phyloP scores from a whole-genome alignment of 2,888 invertebrate genomes.

The Graphium colonna region DNA sequence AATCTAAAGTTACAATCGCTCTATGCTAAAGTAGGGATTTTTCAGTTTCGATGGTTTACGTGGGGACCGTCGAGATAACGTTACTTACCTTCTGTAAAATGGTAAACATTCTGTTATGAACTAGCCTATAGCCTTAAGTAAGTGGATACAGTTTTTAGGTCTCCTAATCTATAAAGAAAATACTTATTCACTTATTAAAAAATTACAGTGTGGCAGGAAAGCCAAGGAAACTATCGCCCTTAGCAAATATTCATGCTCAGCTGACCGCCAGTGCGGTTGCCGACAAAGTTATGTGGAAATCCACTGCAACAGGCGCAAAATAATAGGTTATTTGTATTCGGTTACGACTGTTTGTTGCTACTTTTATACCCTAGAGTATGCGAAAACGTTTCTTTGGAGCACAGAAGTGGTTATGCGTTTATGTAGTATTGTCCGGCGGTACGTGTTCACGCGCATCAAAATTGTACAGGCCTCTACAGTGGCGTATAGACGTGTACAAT shows the following conservation, averaged over 20 bases:
- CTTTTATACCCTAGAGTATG: constrained; percentile 46
- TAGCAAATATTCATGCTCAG: not conserved
- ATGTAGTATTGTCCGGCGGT: constrained; percentile 62
- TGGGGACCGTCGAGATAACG: too few relatives aligned
- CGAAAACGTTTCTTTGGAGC: constrained; percentile 53
- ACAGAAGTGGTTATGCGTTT: constrained; percentile 56
- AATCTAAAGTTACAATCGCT: too few relatives aligned
- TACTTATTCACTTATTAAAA: too few relatives aligned
- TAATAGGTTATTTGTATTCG: constrained; percentile 45
- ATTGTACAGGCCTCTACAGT: too few relatives aligned
- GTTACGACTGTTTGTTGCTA: constrained; percentile 63
- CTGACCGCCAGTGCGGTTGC: not conserved
- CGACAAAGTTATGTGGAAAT: constrained; percentile 41
- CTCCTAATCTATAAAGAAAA: too few relatives aligned
- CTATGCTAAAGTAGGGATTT: too few relatives aligned
- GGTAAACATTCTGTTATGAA: too few relatives aligned
- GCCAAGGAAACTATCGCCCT: not conserved
- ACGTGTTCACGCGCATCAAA: constrained; percentile 54
- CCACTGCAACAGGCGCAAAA: constrained; percentile 35
- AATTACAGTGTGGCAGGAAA: not conserved
- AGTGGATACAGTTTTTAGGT: too few relatives aligned
- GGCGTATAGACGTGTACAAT: too few relatives aligned
- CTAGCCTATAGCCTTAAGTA: too few relatives aligned
- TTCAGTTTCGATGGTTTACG: too few relatives aligned
- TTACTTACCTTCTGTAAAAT: too few relatives aligned